Percentiles rank a stretch among this genome's conserved stretches.
phyloP scores from a whole-genome alignment of 2,888 invertebrate genomes.

The Diaperis boleti region DNA sequence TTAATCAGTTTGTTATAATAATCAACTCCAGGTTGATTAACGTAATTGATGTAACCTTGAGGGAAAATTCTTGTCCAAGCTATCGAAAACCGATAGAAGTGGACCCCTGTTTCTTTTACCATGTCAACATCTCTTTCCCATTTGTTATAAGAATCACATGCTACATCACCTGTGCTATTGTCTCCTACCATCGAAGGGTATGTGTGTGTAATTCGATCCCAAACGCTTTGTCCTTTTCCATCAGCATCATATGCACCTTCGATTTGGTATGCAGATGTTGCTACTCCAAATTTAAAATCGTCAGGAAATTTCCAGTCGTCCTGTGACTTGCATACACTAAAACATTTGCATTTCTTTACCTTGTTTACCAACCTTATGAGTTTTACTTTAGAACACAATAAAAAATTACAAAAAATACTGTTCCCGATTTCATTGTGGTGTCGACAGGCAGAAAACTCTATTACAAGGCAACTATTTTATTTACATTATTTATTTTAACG shows the following conservation, averaged over 20 bases:
- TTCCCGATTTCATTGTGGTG: not conserved
- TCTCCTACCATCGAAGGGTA: constrained; percentile 18
- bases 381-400: not conserved
- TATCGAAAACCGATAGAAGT: constrained; percentile 42
- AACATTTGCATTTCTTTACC: not conserved
- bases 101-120: constrained; percentile 44
- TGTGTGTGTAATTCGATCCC: constrained; percentile 41
- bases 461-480: not conserved
- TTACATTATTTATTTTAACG: not conserved
- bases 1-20: constrained; percentile 75
- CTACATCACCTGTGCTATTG: constrained; percentile 41
- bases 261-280: constrained; percentile 47
- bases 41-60: constrained; percentile 64
- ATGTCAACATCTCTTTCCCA: constrained; percentile 42
- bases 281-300: constrained; percentile 45
- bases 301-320: constrained; percentile 39
- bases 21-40: constrained; percentile 77
- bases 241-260: constrained; percentile 47
- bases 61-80: constrained; percentile 73
- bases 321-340: constrained; percentile 51
- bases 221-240: constrained; percentile 38
- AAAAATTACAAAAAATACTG: not conserved
- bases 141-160: constrained; percentile 48
- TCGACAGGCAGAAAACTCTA: not conserved
- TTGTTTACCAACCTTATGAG: not conserved